These are phyloP conservation scores for Zaprionus gabonicus DNA, from an alignment of 1,140 invertebrate species.

Conservation along the genomic window DNA sequence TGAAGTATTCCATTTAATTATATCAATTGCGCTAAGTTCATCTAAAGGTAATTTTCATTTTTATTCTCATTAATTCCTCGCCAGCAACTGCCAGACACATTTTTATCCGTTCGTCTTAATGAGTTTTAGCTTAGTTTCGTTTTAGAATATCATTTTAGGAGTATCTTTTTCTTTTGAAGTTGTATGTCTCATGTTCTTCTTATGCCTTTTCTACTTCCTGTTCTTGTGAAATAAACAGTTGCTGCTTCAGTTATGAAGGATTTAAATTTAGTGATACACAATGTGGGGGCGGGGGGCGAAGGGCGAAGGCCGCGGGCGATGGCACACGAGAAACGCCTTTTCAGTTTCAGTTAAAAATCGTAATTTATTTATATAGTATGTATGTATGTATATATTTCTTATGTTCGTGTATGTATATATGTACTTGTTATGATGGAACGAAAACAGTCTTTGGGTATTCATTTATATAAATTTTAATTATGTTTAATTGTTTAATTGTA, in stretches of 20 bases:
- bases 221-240: slow-evolving; percentile 32
- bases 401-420: slow-evolving; percentile 62
- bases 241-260: slow-evolving; percentile 18
- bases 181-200: slow-evolving; percentile 1
- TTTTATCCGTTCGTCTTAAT: slow-evolving; percentile 30
- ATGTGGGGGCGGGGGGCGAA: slow-evolving; percentile 17
- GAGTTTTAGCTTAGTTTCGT: slow-evolving; percentile 59
- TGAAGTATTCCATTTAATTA: slow-evolving; percentile 72
- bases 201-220: slow-evolving; percentile 4
- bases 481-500: slow-evolving; percentile 60
- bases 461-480: slow-evolving; percentile 79
- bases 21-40: slow-evolving; percentile 84
- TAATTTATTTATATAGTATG: slow-evolving; percentile 55
- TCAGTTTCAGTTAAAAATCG: slow-evolving; percentile 68
- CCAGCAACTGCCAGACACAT: slow-evolving; percentile 35
- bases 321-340: slow-evolving; percentile 39
- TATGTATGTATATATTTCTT: slow-evolving; percentile 50
- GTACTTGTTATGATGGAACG: slow-evolving; percentile 84
- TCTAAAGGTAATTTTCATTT: slow-evolving; percentile 77
- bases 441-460: slow-evolving; percentile 85
- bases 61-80: slow-evolving; percentile 34
- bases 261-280: slow-evolving; percentile 55
- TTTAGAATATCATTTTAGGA: slow-evolving; percentile 79
- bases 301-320: neutral
- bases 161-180: slow-evolving; percentile 50